Percentiles rank a stretch among this genome's conserved stretches.
phyloP scores from a whole-genome alignment of 1,140 invertebrate species.

The Wiebesia pumilae region DNA sequence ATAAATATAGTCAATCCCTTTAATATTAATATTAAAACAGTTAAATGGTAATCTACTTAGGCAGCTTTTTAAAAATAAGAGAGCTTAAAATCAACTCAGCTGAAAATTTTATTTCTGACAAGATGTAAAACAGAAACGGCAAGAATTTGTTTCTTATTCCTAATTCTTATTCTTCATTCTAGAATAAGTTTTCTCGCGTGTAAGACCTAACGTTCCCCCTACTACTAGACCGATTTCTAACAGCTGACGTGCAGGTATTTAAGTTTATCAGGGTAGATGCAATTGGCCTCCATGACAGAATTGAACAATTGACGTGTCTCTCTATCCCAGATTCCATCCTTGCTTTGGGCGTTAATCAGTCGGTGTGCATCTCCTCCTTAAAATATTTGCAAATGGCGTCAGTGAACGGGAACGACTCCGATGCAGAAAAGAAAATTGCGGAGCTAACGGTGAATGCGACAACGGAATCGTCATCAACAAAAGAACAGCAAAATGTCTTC shows the following conservation, averaged over 20 bases:
- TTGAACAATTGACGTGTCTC: constrained; percentile 15
- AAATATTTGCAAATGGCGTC: constrained; percentile 66
- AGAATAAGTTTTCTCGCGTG: not conserved
- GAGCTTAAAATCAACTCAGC: too few species aligned
- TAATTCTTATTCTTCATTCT: not conserved
- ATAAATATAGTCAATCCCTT: not conserved
- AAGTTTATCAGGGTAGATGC: not conserved
- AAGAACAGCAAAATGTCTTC: constrained; percentile 49
- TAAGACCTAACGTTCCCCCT: not conserved
- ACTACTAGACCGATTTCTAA: not conserved
- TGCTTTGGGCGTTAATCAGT: not conserved
- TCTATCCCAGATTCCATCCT: not conserved
- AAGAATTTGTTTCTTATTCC: not conserved
- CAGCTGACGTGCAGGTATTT: constrained; percentile 40
- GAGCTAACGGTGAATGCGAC: constrained; percentile 60
- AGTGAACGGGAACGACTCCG: constrained; percentile 61
- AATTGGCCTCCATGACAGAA: not conserved
- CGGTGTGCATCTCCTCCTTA: not conserved
- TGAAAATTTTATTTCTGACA: too few species aligned
- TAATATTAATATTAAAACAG: too few species aligned
- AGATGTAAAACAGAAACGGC: too few species aligned
- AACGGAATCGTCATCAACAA: constrained; percentile 39
- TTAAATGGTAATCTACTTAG: too few species aligned
- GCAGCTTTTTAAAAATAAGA: too few species aligned
- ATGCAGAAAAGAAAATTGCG: constrained; percentile 62